Evolutionary conservation across 2,797 vertebrate species (phyloP).

Genomic region (Phaenicophaeus curvirostris): DNA sequence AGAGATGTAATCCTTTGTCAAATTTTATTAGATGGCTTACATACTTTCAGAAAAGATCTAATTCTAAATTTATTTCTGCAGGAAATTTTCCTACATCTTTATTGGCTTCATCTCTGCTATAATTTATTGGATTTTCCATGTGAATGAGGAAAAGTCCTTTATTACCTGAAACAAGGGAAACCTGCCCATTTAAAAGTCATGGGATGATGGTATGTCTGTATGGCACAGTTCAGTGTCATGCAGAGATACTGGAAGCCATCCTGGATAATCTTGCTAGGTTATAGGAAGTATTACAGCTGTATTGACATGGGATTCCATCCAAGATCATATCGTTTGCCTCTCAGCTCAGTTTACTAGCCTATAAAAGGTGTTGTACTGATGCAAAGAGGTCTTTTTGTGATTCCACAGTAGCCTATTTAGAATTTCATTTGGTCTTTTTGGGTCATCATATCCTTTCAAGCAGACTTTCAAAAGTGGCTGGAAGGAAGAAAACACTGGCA

Average conservation of each 20-base stretch:
- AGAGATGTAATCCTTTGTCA: background rate
- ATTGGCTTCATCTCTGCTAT: background rate
- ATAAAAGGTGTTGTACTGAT: background rate
- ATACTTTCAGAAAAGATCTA: background rate
- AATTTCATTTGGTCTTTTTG: background rate
- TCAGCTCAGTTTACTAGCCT: background rate
- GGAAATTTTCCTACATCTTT: background rate
- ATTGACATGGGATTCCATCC: background rate
- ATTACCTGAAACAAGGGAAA: background rate
- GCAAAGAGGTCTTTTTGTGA: background rate
- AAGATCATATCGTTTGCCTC: background rate
- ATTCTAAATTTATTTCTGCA: background rate
- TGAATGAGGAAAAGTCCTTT: background rate
- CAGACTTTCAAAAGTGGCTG: background rate
- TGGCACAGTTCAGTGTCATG: background rate
- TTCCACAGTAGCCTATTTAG: background rate
- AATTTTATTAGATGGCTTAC: background rate
- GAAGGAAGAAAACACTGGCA: background rate
- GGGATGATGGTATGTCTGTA: fast-evolving
- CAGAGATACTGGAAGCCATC: background rate
- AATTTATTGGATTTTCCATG: background rate
- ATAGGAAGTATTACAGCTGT: background rate
- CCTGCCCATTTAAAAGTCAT: background rate
- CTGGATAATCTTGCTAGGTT: background rate
- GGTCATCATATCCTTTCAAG: background rate